Percentiles rank a stretch among this genome's conserved stretches.
Evolutionary conservation across 2,113 vertebrate species (phyloP).

Genomic region (Onychostruthus taczanowskii): DNA sequence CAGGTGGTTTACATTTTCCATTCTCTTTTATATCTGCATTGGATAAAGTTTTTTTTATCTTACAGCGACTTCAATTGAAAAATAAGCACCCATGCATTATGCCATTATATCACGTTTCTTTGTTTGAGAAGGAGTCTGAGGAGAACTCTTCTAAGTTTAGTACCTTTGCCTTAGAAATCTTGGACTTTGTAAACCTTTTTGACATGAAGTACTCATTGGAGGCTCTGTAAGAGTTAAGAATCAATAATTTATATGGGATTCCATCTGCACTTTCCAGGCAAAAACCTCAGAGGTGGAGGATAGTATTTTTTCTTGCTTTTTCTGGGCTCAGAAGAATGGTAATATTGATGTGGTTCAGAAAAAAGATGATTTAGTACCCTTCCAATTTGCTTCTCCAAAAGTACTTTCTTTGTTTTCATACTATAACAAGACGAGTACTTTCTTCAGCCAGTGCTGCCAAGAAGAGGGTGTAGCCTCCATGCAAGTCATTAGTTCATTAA

Average conservation of each 20-base stretch:
- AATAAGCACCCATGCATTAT: neutral
- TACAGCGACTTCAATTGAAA: neutral
- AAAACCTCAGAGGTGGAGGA: neutral
- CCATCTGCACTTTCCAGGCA: neutral
- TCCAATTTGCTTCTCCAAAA: neutral
- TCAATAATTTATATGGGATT: neutral
- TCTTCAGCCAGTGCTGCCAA: neutral
- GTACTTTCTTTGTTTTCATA: neutral
- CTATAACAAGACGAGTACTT: neutral
- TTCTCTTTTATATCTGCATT: neutral
- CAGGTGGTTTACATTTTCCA: neutral
- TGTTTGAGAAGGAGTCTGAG: neutral
- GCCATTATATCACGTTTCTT: neutral
- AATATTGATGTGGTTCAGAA: neutral
- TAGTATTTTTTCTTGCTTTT: neutral
- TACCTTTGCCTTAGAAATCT: neutral
- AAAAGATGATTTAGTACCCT: neutral
- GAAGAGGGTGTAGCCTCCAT: neutral
- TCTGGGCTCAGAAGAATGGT: neutral
- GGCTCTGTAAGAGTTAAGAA: neutral
- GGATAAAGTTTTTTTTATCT: neutral
- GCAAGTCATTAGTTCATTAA: neutral
- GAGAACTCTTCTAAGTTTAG: neutral
- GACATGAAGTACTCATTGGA: neutral
- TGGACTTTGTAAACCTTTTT: neutral